These are phyloP conservation scores for Trematomus bernacchii DNA, from an alignment of 2,797 vertebrate genomes.

Conservation along the genomic window DNA sequence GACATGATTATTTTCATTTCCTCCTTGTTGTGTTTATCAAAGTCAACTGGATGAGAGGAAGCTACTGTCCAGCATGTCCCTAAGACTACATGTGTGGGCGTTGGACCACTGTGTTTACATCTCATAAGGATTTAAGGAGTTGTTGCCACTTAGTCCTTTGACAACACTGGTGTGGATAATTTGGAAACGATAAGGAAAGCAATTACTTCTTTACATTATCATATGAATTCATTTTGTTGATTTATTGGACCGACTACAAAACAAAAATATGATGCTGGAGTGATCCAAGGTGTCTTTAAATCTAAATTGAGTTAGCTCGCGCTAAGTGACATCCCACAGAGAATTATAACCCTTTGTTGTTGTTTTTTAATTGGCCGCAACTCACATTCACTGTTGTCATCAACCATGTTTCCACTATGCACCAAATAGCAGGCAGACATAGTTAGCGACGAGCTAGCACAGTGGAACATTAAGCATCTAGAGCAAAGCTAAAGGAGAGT, in stretches of 20 bases:
- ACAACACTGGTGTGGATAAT: not conserved
- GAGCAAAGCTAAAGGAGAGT: not conserved
- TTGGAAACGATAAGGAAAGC: not conserved
- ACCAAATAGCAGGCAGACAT: not conserved
- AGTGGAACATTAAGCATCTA: not conserved
- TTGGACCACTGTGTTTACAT: slow-evolving; percentile 2
- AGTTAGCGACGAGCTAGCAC: not conserved
- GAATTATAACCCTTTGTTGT: not conserved
- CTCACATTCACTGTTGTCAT: not conserved
- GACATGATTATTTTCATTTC: slow-evolving; percentile 37
- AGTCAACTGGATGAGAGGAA: slow-evolving; percentile 33
- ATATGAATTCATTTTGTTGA: not conserved
- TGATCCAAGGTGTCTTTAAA: slow-evolving; percentile 3
- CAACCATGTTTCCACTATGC: not conserved
- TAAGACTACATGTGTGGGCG: not conserved
- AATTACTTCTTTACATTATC: not conserved
- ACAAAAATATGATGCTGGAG: not conserved
- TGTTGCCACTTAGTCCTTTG: not conserved
- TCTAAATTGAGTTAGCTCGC: not conserved
- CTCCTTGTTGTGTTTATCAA: slow-evolving; percentile 38
- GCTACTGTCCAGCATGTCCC: slow-evolving; percentile 12
- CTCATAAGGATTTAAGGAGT: slow-evolving; percentile 15
- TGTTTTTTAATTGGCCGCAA: not conserved
- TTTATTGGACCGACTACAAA: not conserved
- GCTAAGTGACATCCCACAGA: not conserved